phyloP scores from a whole-genome alignment of 2,888 invertebrate species.

The Pandemis corylana region DNA sequence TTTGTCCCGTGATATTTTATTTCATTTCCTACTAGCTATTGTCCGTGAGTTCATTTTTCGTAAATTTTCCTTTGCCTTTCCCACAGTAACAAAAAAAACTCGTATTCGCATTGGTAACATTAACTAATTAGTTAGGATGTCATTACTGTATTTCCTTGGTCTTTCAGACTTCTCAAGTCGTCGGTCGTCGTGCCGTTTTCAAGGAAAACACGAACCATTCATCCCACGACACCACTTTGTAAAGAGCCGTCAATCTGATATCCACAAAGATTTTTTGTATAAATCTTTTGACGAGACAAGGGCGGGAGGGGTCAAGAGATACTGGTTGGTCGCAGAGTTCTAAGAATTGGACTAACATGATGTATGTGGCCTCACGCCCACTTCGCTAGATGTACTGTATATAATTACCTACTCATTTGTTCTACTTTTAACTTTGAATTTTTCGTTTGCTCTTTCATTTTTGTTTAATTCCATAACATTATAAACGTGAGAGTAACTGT shows the following conservation, averaged over 20 bases:
- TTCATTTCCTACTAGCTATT: too few relatives aligned
- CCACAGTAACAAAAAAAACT: too few relatives aligned
- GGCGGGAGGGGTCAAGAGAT: background rate
- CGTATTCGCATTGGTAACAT: too few relatives aligned
- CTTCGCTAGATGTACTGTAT: conserved; percentile 1
- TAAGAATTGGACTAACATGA: background rate
- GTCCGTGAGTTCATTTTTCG: too few relatives aligned
- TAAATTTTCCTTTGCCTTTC: too few relatives aligned
- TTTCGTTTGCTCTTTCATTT: background rate
- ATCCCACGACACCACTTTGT: conserved; percentile 34
- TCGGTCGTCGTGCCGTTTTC: conserved; percentile 25
- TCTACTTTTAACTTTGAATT: background rate
- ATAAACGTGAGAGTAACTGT: too few relatives aligned
- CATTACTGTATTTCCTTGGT: too few relatives aligned
- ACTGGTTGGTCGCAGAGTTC: background rate
- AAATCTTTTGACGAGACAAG: background rate
- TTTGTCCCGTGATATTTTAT: too few relatives aligned
- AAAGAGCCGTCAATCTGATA: conserved; percentile 33
- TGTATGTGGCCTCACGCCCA: conserved; percentile 11
- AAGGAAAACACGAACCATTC: conserved; percentile 29
- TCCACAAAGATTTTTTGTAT: background rate
- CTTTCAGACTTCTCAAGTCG: background rate
- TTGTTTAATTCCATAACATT: too few relatives aligned
- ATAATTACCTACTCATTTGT: conserved; percentile 17
- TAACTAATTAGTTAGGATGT: too few relatives aligned